A percentile compares a stretch with the other conserved stretches of the same genome.
phyloP scores from a whole-genome alignment of 2,113 vertebrate species.

The Neomonachus schauinslandi region DNA sequence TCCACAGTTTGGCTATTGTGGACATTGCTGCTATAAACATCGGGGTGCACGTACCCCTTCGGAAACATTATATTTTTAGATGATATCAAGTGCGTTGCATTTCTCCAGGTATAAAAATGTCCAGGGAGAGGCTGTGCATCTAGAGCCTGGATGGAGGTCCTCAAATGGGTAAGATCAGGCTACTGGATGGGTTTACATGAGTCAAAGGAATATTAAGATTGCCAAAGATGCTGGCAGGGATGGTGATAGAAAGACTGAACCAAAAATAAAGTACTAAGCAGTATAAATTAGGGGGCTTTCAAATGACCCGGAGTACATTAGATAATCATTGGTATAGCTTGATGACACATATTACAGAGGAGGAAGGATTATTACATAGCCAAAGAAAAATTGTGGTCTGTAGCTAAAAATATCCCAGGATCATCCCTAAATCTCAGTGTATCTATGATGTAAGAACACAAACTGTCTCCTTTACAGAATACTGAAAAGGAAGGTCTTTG shows the following conservation, averaged over 20 bases:
- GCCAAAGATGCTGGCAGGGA: background rate
- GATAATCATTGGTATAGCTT: background rate
- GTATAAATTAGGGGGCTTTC: background rate
- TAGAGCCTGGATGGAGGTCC: background rate
- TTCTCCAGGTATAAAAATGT: background rate
- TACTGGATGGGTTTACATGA: background rate
- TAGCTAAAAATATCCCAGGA: background rate
- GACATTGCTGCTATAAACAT: too few relatives aligned
- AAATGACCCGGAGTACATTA: background rate
- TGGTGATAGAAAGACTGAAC: background rate
- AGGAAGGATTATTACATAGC: background rate
- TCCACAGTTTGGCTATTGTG: too few relatives aligned
- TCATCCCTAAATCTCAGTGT: background rate
- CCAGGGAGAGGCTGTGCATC: background rate
- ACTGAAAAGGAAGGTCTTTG: background rate
- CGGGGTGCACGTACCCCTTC: too few relatives aligned
- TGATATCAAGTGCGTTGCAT: background rate
- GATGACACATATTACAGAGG: background rate
- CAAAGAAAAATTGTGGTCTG: background rate
- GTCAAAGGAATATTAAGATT: background rate
- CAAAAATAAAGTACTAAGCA: background rate
- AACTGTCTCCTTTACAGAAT: background rate
- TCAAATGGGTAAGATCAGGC: background rate
- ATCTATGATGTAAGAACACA: background rate
- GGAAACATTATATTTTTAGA: background rate